phyloP scores from a whole-genome alignment of 1,140 invertebrate species.

The Caenorhabditis briggsae region DNA sequence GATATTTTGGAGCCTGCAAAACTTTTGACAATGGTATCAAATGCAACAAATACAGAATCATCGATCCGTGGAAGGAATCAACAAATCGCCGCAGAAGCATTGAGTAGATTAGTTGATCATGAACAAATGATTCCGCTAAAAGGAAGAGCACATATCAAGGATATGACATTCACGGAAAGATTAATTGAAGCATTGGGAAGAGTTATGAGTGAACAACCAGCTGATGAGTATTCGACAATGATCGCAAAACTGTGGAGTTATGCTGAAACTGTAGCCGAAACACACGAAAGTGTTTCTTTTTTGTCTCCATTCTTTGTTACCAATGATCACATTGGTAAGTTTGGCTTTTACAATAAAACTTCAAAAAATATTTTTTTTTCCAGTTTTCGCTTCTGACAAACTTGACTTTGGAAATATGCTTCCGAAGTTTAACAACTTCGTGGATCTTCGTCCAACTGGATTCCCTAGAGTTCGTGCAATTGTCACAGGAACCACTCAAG shows the following conservation, averaged over 20 bases:
- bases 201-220: slow-evolving; percentile 31
- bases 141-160: slow-evolving; percentile 56
- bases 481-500: slow-evolving; percentile 14
- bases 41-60: slow-evolving; percentile 51
- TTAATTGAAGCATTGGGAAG: slow-evolving; percentile 42
- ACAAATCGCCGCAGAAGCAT: slow-evolving; percentile 47
- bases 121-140: slow-evolving; percentile 28
- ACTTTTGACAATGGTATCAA: slow-evolving; percentile 54
- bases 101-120: slow-evolving; percentile 41
- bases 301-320: slow-evolving; percentile 65
- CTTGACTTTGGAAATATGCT: slow-evolving; percentile 65
- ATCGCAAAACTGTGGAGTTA: slow-evolving; percentile 35
- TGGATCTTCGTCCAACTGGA: slow-evolving; percentile 59
- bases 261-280: slow-evolving; percentile 51
- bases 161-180: slow-evolving; percentile 44
- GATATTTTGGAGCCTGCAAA: slow-evolving; percentile 54
- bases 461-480: slow-evolving; percentile 49
- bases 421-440: slow-evolving; percentile 68
- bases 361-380: slow-evolving; percentile 47
- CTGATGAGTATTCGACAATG: slow-evolving; percentile 54
- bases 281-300: slow-evolving; percentile 52
- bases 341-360: background rate
- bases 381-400: slow-evolving; percentile 69
- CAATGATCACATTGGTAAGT: slow-evolving; percentile 63
- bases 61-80: slow-evolving; percentile 50